Percentiles rank a stretch among this genome's conserved stretches.
phyloP scores from a whole-genome alignment of 1,140 invertebrate species.

The Drepana arcuata region DNA sequence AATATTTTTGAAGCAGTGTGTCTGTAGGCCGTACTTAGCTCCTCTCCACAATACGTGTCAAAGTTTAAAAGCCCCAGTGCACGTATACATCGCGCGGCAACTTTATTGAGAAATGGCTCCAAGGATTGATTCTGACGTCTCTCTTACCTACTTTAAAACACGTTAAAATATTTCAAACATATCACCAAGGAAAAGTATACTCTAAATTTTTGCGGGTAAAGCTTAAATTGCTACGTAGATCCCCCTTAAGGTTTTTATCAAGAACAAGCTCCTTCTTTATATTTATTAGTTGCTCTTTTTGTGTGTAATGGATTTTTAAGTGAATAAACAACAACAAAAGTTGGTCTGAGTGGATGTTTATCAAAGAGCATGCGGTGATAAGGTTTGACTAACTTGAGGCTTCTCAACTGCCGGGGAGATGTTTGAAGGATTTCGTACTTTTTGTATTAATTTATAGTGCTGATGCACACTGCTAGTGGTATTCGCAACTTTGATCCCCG shows the following conservation, averaged over 20 bases:
- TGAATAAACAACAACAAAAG: conserved; percentile 55
- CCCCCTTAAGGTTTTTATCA: conserved; percentile 19
- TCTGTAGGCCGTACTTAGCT: no score
- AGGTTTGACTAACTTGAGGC: no score
- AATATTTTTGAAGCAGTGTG: no score
- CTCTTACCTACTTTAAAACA: conserved; percentile 44
- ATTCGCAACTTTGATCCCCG: no score
- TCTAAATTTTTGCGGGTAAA: conserved; percentile 2
- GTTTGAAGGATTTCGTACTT: no score
- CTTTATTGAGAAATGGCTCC: conserved; percentile 61
- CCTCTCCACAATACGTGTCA: conserved; percentile 40
- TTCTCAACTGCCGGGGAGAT: no score
- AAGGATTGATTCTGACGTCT: conserved; percentile 56
- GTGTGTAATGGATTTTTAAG: conserved; percentile 65
- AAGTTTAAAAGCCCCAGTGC: conserved; percentile 57
- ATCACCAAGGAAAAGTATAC: not conserved
- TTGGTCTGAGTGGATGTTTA: no score
- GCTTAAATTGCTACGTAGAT: conserved; percentile 11
- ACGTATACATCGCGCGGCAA: conserved; percentile 29
- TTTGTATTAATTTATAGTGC: no score
- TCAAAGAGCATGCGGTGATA: no score
- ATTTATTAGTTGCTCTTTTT: conserved; percentile 61
- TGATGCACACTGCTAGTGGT: no score
- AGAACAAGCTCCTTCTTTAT: conserved; percentile 42
- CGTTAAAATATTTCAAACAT: conserved; percentile 33